These are phyloP conservation scores for Muscicapa adusta DNA, from an alignment of 2,113 vertebrate species.

Conservation along the genomic window DNA sequence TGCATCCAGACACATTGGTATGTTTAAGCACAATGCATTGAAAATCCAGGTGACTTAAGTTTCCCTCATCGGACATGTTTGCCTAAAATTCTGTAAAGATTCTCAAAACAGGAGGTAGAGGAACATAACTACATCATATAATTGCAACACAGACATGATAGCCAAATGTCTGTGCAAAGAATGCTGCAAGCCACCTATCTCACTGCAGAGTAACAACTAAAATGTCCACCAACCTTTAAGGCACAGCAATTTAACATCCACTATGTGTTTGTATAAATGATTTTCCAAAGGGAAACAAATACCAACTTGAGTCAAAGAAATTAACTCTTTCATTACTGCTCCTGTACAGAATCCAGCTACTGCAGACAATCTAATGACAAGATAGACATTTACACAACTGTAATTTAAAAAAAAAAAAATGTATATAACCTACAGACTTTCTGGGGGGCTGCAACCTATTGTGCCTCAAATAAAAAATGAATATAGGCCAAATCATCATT, in stretches of 20 bases:
- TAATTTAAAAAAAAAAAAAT: neutral
- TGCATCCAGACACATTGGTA: neutral
- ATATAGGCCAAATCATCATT: neutral
- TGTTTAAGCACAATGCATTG: neutral
- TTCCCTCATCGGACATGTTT: neutral
- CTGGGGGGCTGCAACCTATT: neutral
- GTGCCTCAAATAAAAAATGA: neutral
- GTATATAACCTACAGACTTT: neutral
- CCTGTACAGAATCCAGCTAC: neutral
- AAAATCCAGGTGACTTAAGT: neutral
- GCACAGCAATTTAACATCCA: neutral
- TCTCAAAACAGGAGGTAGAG: neutral
- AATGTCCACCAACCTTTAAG: neutral
- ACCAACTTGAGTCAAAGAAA: neutral
- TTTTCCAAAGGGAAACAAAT: neutral
- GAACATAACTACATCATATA: neutral
- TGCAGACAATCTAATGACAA: neutral
- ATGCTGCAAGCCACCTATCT: neutral
- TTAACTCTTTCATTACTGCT: neutral
- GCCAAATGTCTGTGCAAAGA: neutral
- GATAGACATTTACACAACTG: neutral
- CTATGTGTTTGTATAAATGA: neutral
- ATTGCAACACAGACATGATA: neutral
- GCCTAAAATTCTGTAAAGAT: neutral
- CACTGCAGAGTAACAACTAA: neutral